Evolutionary conservation across 2,797 vertebrate genomes (phyloP).

Genomic region (Parauchenoglanis punctatus): DNA sequence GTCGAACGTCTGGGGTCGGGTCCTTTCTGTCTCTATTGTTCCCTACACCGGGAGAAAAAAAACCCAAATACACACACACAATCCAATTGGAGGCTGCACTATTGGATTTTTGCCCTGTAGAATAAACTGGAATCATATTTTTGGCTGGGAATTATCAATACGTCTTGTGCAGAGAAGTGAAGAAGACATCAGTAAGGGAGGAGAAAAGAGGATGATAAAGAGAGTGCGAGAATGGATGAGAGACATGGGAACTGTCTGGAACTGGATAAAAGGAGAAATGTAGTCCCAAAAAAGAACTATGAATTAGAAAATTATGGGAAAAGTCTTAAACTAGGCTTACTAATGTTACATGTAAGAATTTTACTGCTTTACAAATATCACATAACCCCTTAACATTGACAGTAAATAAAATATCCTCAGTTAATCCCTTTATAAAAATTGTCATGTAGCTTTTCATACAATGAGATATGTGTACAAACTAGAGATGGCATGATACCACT

Average conservation of each 20-base stretch:
- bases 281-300: constrained; percentile 43
- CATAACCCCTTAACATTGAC: background rate
- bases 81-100: constrained; percentile 91
- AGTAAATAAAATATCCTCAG: background rate
- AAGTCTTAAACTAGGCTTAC: background rate
- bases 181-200: constrained; percentile 90
- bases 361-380: background rate
- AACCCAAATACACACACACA: constrained; percentile 66
- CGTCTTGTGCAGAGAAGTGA: constrained; percentile 92
- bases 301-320: background rate
- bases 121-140: constrained; percentile 98
- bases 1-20: constrained; percentile 87
- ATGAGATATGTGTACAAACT: background rate
- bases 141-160: constrained; percentile 99
- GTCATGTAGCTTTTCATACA: background rate
- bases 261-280: constrained; percentile 34
- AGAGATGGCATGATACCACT: background rate
- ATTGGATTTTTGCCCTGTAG: constrained; percentile 96
- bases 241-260: constrained; percentile 42
- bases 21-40: constrained; percentile 95
- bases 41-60: constrained; percentile 89
- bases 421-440: background rate
- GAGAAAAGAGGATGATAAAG: constrained; percentile 56
- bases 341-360: background rate
- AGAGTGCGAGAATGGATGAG: constrained; percentile 37